phyloP scores from a whole-genome alignment of 1,140 invertebrate species.

The Euura saliciscinereae region DNA sequence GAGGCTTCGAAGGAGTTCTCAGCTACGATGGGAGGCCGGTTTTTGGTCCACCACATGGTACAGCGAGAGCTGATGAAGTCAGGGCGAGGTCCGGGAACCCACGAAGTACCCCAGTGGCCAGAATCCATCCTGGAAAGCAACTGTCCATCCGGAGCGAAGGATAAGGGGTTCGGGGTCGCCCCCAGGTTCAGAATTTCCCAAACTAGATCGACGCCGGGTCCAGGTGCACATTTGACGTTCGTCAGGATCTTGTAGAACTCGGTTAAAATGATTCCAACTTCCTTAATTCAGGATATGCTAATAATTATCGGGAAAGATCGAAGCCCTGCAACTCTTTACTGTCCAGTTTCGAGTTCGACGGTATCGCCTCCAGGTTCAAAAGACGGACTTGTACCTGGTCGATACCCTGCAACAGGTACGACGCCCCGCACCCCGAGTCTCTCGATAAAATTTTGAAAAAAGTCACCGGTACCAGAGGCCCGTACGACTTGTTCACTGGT shows the following conservation, averaged over 20 bases:
- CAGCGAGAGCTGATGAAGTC: conserved; percentile 13
- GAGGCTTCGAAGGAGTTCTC: conserved; percentile 25
- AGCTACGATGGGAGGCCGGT: conserved; percentile 16
- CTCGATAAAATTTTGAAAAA: conserved; percentile 21
- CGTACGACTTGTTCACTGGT: conserved; percentile 40
- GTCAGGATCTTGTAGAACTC: neutral
- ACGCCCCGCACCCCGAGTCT: conserved; percentile 3
- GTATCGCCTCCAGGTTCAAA: conserved; percentile 24
- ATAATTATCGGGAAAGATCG: neutral
- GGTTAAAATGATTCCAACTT: neutral
- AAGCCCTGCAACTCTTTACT: conserved; percentile 14
- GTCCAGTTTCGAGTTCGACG: conserved; percentile 34
- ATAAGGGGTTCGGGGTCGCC: conserved; percentile 28
- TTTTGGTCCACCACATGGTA: too few relatives aligned
- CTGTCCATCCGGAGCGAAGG: conserved; percentile 13
- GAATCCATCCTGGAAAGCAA: conserved; percentile 13
- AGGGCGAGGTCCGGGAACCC: conserved; percentile 23
- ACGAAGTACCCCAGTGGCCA: conserved; percentile 31
- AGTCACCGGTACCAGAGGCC: conserved; percentile 28
- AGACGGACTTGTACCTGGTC: conserved; percentile 14
- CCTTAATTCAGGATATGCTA: neutral
- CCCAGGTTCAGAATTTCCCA: conserved; percentile 15
- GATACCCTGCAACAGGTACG: conserved; percentile 24
- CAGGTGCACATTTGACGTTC: conserved; percentile 21
- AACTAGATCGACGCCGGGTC: conserved; percentile 29